Percentiles rank a stretch among this genome's conserved stretches.
Conservation (phyloP, 2,888 invertebrate genomes). For the Callimorpha dominula region DNA sequence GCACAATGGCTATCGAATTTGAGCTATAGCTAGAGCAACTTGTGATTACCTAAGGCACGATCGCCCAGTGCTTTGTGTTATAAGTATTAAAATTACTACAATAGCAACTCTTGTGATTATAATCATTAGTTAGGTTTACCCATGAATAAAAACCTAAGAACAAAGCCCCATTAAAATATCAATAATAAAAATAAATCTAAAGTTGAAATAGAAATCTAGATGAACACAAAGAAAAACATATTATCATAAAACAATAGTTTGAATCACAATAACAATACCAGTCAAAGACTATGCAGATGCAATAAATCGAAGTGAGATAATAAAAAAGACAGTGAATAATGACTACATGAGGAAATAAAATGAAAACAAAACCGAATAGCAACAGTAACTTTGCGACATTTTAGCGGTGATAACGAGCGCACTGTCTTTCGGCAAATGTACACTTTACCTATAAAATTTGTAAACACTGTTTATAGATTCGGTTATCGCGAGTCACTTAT, state of each 20-base stretch:
- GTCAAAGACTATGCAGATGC: slow-evolving; percentile 11
- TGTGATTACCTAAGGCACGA: slow-evolving; percentile 69
- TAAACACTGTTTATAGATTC: slow-evolving; percentile 57
- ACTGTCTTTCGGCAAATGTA: slow-evolving; percentile 42
- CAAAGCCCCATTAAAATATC: no score
- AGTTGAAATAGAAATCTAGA: background rate
- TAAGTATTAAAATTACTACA: background rate
- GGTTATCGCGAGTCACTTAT: slow-evolving; percentile 53
- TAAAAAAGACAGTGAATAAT: slow-evolving; percentile 30
- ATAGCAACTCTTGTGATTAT: no score
- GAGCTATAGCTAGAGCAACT: slow-evolving; percentile 61
- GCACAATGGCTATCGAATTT: slow-evolving; percentile 75
- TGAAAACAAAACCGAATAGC: slow-evolving; percentile 39
- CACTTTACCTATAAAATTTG: slow-evolving; percentile 62
- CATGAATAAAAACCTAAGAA: no score
- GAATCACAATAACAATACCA: slow-evolving; percentile 7
- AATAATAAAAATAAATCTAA: background rate
- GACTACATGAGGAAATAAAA: slow-evolving; percentile 36
- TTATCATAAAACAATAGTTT: background rate
- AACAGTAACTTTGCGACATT: slow-evolving; percentile 56
- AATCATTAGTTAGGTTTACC: no score
- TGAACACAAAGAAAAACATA: background rate
- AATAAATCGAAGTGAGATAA: slow-evolving; percentile 24
- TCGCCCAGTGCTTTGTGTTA: slow-evolving; percentile 56
- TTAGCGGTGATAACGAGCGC: slow-evolving; percentile 52